Conservation (phyloP, 2,888 invertebrate genomes). For the Chydorus sphaericus region DNA sequence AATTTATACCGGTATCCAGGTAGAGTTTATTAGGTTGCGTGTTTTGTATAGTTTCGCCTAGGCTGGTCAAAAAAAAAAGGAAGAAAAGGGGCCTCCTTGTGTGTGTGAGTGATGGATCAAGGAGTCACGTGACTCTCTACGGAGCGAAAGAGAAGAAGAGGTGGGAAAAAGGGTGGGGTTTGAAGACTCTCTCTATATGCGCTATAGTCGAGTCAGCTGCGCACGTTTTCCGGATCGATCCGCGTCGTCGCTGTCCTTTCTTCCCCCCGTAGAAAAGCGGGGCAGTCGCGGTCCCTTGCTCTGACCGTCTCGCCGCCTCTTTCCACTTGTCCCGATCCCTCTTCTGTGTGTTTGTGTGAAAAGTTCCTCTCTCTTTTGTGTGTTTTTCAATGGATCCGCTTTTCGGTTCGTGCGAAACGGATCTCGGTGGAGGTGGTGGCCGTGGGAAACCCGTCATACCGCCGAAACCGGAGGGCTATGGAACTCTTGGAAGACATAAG, state of each 20-base stretch:
- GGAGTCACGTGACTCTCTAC: too few species aligned
- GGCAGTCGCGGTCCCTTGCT: slow-evolving; percentile 1
- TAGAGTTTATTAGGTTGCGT: neutral
- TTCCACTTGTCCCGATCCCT: too few species aligned
- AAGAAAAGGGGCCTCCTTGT: too few species aligned
- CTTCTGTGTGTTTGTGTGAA: neutral
- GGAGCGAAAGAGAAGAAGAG: neutral
- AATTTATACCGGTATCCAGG: neutral
- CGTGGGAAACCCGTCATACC: neutral
- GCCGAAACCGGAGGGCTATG: neutral
- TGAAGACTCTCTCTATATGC: neutral
- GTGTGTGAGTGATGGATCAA: neutral
- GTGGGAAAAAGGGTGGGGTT: neutral
- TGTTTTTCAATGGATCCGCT: slow-evolving; percentile 1
- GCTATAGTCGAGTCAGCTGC: neutral
- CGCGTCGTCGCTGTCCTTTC: neutral
- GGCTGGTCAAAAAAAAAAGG: too few species aligned
- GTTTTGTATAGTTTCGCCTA: neutral
- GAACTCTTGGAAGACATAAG: neutral
- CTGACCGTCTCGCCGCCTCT: slow-evolving; percentile 1
- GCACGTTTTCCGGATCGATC: neutral
- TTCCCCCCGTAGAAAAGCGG: neutral
- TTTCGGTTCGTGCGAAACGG: neutral
- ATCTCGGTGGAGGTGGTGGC: neutral
- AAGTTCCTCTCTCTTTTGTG: neutral